Conservation (phyloP, 2,797 vertebrate species). For the Coregonus sp. region DNA sequence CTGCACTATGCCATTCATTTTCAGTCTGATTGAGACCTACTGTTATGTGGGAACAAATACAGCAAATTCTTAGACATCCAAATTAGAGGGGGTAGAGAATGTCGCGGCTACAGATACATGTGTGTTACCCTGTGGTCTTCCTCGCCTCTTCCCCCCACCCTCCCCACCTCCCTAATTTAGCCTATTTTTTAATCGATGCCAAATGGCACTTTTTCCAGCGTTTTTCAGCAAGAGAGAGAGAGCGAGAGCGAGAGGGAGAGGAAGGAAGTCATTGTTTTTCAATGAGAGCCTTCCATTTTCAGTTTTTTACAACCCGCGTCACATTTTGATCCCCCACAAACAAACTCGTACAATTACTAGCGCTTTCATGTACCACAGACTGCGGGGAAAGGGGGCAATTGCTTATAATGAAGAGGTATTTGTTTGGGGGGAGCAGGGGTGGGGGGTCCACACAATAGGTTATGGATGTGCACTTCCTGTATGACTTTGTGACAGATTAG, state of each 20-base stretch:
- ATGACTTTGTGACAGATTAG: not conserved
- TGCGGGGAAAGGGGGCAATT: constrained; percentile 61
- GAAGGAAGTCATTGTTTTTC: constrained; percentile 71
- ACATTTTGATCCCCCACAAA: constrained; percentile 49
- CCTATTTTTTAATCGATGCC: constrained; percentile 74
- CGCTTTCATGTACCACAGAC: constrained; percentile 66
- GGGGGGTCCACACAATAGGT: constrained; percentile 8
- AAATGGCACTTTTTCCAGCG: constrained; percentile 62
- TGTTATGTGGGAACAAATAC: constrained; percentile 70
- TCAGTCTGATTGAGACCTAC: constrained; percentile 69
- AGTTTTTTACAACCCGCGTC: constrained; percentile 55
- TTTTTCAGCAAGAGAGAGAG: not conserved
- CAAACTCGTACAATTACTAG: constrained; percentile 59
- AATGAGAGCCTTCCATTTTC: constrained; percentile 70
- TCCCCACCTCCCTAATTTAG: constrained; percentile 54
- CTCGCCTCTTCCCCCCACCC: constrained; percentile 26
- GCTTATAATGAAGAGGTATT: constrained; percentile 71
- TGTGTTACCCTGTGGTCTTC: constrained; percentile 72
- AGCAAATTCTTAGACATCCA: constrained; percentile 77
- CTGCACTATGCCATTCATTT: constrained; percentile 64
- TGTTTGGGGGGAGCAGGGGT: constrained; percentile 54
- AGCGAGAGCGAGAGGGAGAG: constrained; percentile 41
- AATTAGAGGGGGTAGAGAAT: constrained; percentile 72
- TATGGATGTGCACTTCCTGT: not conserved
- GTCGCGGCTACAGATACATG: constrained; percentile 70